Evolutionary conservation across 2,888 invertebrate genomes (phyloP).

Genomic region (Erebia epiphron): DNA sequence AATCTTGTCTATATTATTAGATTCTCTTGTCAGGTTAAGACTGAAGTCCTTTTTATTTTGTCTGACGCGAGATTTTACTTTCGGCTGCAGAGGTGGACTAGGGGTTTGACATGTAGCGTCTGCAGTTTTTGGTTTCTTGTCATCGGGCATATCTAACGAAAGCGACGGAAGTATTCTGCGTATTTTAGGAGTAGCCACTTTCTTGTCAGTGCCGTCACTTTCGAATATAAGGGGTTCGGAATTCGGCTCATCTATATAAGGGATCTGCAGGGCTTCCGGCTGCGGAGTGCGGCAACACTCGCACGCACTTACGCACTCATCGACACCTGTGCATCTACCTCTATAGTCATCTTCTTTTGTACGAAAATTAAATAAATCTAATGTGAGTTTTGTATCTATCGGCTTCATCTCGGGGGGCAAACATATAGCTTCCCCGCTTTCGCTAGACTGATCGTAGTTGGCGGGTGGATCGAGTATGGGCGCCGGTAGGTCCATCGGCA

Average conservation of each 20-base stretch:
- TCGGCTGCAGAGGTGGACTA: conserved; percentile 53
- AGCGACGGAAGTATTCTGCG: conserved; percentile 73
- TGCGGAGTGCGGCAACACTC: conserved; percentile 76
- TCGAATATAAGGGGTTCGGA: conserved; percentile 76
- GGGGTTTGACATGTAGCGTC: conserved; percentile 74
- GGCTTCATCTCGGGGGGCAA: conserved; percentile 73
- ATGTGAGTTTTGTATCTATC: conserved; percentile 67
- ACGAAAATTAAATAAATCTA: conserved; percentile 63
- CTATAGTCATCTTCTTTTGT: conserved; percentile 54
- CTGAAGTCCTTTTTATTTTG: conserved; percentile 56
- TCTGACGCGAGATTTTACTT: conserved; percentile 42
- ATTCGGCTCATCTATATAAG: conserved; percentile 75
- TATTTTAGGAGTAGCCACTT: conserved; percentile 68
- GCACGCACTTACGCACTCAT: conserved; percentile 74
- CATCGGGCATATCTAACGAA: conserved; percentile 66
- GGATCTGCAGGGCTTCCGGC: conserved; percentile 70
- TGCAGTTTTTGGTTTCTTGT: conserved; percentile 60
- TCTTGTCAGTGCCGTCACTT: conserved; percentile 58
- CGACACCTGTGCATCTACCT: conserved; percentile 65
- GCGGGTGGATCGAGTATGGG: conserved; percentile 58
- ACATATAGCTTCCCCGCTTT: conserved; percentile 59
- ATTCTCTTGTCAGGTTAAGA: conserved; percentile 59
- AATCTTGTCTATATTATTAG: conserved; percentile 57
- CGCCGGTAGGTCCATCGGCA: conserved; percentile 53
- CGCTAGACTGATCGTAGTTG: conserved; percentile 61